Evolutionary conservation across 1,140 invertebrate genomes (phyloP), one percentile per base, ranked within the genome.

Genomic region (Zaprionus tsacasi): DNA sequence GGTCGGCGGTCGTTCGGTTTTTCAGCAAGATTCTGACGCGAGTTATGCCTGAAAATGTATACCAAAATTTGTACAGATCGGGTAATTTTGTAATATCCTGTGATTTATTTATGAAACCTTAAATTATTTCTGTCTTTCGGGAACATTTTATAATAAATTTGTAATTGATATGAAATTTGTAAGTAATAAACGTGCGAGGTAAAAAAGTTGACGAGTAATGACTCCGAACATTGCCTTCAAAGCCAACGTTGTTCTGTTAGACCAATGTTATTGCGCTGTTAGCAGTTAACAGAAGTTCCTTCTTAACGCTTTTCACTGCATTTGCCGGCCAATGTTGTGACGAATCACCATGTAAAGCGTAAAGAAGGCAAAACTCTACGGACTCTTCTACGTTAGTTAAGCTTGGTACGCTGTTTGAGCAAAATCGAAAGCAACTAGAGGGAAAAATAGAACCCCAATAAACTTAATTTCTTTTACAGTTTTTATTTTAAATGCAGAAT

Each of bases 11-110:
- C 25, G 60, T 59, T 82, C 52, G 72, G 68, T 40, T 68, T 83
- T 55, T 79, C 80, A 64, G 72, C 75, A 40, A 79, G 82, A 61
- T 82, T 86, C 15, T 76, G 79, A 58, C 82, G 82, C 27, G 72
- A 63, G 50, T 85, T 68, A 67, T 82, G 76, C 80, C 82, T 86
- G 65, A 60, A 38, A 78, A 68, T 21, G 33, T 25, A 10, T 12
- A 35, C 35, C 25, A 30, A 50, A 25, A 50, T 12, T 7, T 21
- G n/a, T 11, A 45, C 6, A 45, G 35, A 0, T 50, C 45, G 25
- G 13, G 25, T 10, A 35, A 57, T 33, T 45, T 30, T 13, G 2
- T 40, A 11, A 3, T 2, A 7, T 55, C 10, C 12, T 15, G 10
- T 50, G 25, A 27, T 55, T n/a, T 38, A 35, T 1, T 55, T n/a